Conservation (phyloP, 2,113 vertebrate genomes). For the Xiphophorus maculatus region DNA sequence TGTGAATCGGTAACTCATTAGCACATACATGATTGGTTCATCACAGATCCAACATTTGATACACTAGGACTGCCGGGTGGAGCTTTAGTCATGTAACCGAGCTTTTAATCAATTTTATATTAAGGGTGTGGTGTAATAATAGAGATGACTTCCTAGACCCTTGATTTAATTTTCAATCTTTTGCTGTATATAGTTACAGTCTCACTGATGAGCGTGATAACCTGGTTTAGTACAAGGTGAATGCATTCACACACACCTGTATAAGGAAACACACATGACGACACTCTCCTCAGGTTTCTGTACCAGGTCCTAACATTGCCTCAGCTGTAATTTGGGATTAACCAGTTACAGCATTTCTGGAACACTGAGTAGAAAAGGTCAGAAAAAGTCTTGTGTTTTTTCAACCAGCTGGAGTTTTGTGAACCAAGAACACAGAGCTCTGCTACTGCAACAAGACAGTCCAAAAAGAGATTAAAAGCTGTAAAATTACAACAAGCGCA, state of each 20-base stretch:
- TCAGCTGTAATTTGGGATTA: background rate
- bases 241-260: background rate
- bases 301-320: conserved; percentile 14
- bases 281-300: conserved; percentile 3
- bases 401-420: background rate
- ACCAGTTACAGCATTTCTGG: background rate
- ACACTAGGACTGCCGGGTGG: conserved; percentile 26
- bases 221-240: conserved; percentile 11
- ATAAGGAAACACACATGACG: background rate
- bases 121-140: conserved; percentile 50
- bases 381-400: background rate
- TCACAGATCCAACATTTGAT: conserved; percentile 61
- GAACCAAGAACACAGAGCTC: background rate
- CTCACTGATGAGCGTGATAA: conserved; percentile 38
- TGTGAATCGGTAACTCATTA: conserved; percentile 61
- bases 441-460: background rate
- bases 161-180: conserved; percentile 33
- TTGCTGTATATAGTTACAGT: conserved; percentile 45
- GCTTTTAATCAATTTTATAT: conserved; percentile 74
- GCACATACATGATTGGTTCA: conserved; percentile 56
- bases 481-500: background rate
- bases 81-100: conserved; percentile 60
- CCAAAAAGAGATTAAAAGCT: background rate
- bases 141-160: conserved; percentile 45
- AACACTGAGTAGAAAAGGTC: background rate